Evolutionary conservation across 2,113 vertebrate species (phyloP), one percentile per base, ranked within the genome.

Genomic region (Phoenicopterus ruber): DNA sequence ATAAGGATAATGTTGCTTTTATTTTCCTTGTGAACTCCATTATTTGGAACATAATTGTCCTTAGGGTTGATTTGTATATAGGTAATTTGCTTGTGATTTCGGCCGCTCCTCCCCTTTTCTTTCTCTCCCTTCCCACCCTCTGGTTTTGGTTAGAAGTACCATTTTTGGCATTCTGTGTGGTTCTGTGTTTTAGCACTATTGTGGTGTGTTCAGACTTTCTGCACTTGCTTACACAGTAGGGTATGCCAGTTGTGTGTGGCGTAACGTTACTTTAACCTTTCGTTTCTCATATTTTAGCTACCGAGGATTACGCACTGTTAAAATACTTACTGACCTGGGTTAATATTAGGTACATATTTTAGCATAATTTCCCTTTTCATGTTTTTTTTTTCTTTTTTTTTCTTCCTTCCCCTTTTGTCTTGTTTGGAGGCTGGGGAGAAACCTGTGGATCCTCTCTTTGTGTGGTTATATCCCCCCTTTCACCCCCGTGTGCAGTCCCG

Each of bases 1-100:
- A 99, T 99, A 99, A 97, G 97, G 98, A 97, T 97, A 97, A 94
- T 96, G 98, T 98, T 98, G 97, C 96, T 97, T 98, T 98, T 98
- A 98, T 97, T 98, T 98, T 97, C 97, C 96, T 98, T 86, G 97
- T 98, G 97, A 93, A 93, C 97, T 97, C 95, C 97, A 98, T 98
- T 98, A 97, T 98, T 98, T 98, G 98, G 98, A 98, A 98, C 97
- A 94, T 98, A 98, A 98, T 97, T 98, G 98, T 98, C 98, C 98
- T 98, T 98, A 97, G 97, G 90, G 96, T 98, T 98, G 97, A 98
- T 98, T 98, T 98, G 98, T 98, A 99, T 99, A 99, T 99, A 98
- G 98, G 98, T 99, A 98, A 98, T 99, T 98, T 97, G 98, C 98
- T 98, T 98, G 99, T 99, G 98, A 98, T 98, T 98, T 98, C 69